A percentile compares a stretch with the other conserved stretches of the same genome.
Conservation (phyloP, 2,888 invertebrate species). For the Acanthosepion lycidas region DNA sequence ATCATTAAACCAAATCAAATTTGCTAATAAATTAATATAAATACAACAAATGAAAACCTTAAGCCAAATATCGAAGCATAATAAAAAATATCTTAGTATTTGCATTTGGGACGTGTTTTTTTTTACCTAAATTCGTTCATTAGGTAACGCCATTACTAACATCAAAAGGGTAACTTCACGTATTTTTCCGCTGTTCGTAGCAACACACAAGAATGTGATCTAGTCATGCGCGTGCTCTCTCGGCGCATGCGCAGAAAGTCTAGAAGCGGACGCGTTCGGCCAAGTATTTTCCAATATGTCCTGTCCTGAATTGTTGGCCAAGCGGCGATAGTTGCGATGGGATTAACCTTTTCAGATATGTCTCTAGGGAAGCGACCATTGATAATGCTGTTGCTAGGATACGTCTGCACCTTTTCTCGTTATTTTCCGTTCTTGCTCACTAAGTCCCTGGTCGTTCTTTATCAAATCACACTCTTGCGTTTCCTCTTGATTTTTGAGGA, state of each 20-base stretch:
- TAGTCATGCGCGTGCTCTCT: not conserved
- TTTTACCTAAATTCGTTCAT: no score
- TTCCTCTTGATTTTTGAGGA: not conserved
- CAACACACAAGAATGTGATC: not conserved
- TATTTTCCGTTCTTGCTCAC: not conserved
- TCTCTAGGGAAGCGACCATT: not conserved
- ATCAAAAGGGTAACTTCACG: not conserved
- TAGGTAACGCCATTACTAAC: not conserved
- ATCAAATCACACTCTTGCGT: not conserved
- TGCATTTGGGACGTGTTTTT: no score
- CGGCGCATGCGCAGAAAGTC: not conserved
- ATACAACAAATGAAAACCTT: no score
- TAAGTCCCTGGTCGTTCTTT: not conserved
- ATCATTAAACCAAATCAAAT: no score
- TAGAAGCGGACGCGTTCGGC: not conserved
- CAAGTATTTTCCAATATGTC: not conserved
- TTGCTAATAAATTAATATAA: no score
- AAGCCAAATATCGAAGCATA: no score
- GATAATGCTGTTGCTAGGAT: not conserved
- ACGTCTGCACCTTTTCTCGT: not conserved
- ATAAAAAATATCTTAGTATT: no score
- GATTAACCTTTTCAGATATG: not conserved
- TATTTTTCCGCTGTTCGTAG: not conserved
- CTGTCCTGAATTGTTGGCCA: conserved; percentile 21
- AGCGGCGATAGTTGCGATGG: not conserved